Evolutionary conservation across 1,140 invertebrate species (phyloP).

Genomic region (Calliopsis andreniformis): DNA sequence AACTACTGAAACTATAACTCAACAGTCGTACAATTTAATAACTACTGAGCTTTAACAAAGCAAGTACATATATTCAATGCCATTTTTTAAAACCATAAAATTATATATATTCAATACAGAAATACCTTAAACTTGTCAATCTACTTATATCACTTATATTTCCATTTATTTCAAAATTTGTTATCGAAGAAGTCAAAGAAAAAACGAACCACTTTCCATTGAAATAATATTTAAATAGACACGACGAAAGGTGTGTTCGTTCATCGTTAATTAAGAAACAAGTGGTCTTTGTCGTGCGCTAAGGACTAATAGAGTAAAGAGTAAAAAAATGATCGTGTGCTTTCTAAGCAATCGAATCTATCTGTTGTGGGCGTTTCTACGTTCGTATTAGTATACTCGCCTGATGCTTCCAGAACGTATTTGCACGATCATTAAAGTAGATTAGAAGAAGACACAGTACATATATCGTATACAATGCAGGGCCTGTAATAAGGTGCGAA

Average conservation of each 20-base stretch:
- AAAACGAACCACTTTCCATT: background rate
- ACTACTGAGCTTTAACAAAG: too few relatives aligned
- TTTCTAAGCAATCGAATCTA: conserved; percentile 19
- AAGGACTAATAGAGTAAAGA: conserved; percentile 14
- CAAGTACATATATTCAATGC: too few relatives aligned
- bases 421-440: conserved; percentile 20
- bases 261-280: conserved; percentile 3
- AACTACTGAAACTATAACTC: too few relatives aligned
- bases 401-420: conserved; percentile 41
- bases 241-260: conserved; percentile 19
- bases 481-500: conserved; percentile 33
- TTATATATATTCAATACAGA: too few relatives aligned
- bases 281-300: conserved; percentile 10
- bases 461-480: background rate
- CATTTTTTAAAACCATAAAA: too few relatives aligned
- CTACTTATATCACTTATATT: too few relatives aligned
- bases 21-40: too few relatives aligned
- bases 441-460: background rate
- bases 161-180: too few relatives aligned
- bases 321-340: conserved; percentile 8
- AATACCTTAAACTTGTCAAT: too few relatives aligned
- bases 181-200: too few relatives aligned
- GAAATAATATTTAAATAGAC: background rate
- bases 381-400: conserved; percentile 52
- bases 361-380: conserved; percentile 11